A percentile compares a stretch with the other conserved stretches of the same genome.
Evolutionary conservation across 1,140 invertebrate species (phyloP).

Genomic region (Protaetia brevitarsis): DNA sequence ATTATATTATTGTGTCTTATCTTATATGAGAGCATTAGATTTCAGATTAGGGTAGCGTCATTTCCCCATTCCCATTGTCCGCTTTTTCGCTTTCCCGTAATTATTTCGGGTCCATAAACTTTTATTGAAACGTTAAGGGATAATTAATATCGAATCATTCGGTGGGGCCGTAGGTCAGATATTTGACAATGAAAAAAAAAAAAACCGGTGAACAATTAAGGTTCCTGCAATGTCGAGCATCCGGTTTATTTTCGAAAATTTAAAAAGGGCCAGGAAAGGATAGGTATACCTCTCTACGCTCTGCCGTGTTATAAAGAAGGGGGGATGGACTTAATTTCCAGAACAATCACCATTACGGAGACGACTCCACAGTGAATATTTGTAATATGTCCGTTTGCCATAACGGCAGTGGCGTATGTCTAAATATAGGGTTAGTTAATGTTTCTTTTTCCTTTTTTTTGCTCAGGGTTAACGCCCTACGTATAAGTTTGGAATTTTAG

Average conservation of each 20-base stretch:
- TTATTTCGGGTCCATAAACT: background rate
- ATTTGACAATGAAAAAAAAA: background rate
- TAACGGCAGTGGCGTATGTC: background rate
- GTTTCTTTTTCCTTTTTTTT: too few relatives aligned
- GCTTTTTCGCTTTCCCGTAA: background rate
- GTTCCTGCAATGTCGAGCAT: background rate
- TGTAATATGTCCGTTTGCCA: conserved; percentile 12
- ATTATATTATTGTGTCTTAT: too few relatives aligned
- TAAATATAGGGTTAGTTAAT: conserved; percentile 8
- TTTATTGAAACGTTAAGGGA: conserved; percentile 1
- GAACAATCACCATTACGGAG: conserved; percentile 8
- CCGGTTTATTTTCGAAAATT: background rate
- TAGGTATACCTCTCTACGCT: background rate
- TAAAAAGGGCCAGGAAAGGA: background rate
- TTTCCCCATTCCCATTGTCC: too few relatives aligned
- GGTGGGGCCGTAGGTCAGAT: background rate
- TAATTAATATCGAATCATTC: conserved; percentile 9
- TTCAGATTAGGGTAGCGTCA: too few relatives aligned
- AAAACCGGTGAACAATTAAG: background rate
- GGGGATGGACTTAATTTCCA: conserved; percentile 3
- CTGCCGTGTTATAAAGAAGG: too few relatives aligned
- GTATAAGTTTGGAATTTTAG: too few relatives aligned
- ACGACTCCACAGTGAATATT: conserved; percentile 1
- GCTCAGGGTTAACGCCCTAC: background rate
- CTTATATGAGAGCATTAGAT: too few relatives aligned